These are phyloP conservation scores for Dendrolimus pini DNA, from an alignment of 2,888 invertebrate species.

Conservation along the genomic window DNA sequence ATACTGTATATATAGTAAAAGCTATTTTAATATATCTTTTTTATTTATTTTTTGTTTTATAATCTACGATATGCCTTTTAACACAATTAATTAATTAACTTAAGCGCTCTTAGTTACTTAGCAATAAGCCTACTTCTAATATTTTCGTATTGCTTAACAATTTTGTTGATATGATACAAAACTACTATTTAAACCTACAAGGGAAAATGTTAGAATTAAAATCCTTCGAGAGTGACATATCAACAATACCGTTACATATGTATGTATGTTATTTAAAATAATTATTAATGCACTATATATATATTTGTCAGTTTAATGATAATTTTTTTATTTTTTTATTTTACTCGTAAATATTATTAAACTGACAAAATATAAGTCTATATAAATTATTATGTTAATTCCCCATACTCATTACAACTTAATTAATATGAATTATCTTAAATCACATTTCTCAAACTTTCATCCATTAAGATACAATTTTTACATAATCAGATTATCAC, in stretches of 20 bases:
- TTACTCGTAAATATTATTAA: not conserved
- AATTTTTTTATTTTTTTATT: not conserved
- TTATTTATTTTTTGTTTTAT: too few relatives aligned
- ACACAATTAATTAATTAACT: not conserved
- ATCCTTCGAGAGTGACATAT: not conserved
- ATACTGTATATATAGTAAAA: too few relatives aligned
- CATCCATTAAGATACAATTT: slow-evolving; percentile 39
- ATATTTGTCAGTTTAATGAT: too few relatives aligned
- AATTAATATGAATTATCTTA: slow-evolving; percentile 47
- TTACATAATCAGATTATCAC: slow-evolving; percentile 56
- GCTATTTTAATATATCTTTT: too few relatives aligned
- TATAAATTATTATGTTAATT: slow-evolving; percentile 1
- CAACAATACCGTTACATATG: not conserved
- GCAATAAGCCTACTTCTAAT: too few relatives aligned
- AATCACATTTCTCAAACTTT: slow-evolving; percentile 56
- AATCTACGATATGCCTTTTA: slow-evolving; percentile 1
- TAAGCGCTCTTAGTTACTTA: not conserved
- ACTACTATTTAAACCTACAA: not conserved
- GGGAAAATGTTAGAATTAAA: too few relatives aligned
- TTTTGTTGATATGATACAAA: not conserved
- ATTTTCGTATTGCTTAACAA: not conserved
- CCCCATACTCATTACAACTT: not conserved
- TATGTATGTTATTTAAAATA: too few relatives aligned
- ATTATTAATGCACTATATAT: too few relatives aligned
- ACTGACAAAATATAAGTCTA: not conserved